Base-by-base conservation (phyloP, 2,113 vertebrate species). In the Leucoraja erinaceus region DNA sequence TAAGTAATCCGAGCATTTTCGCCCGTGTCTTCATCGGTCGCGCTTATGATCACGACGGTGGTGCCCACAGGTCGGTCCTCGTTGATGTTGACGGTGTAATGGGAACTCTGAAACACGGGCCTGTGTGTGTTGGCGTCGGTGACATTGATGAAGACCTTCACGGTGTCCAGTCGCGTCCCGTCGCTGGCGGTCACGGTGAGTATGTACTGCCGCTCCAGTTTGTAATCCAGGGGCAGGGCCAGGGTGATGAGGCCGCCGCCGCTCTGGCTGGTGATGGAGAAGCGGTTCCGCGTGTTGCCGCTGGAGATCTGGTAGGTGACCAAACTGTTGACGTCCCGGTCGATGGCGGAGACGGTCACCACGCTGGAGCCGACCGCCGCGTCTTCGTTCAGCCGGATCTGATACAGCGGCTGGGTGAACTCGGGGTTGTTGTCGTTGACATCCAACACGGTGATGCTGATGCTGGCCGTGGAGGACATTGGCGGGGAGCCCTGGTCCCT, bases 221-320 rank as follows among this genome's bases (percentile, higher is more conserved):
- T 99, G 95, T 99, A 99, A 95, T 99, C 98, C 90, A 99, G 93
- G 0, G 98, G 98, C 93, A 99, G 94, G 0, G 98, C 98, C 0
- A 99, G 96, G 0, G 98, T 98, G 75, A 99, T 96, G 83, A 99
- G 97, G 0, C 98, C 98, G 0, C 98, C 98, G 0, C 98, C 98
- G 0, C 98, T 98, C 95, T 99, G 98, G 94, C 98, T 99, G 12
- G 98, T 99, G 95, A 99, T 99, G 93, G 98, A 98, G 95, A 99
- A 99, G 56, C 98, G 96, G 95, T 99, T 99, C 59, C 98, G 96
- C 9, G 98, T 99, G 94, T 99, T 99, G 93, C 98, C 98, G 0
- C 96, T 98, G 70, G 98, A 96, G 94, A 99, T 99, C 97, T 99
- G 98, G 95, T 99, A 99, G 0, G 98, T 98, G 94, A 99, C 98